Conservation (phyloP, 2,797 vertebrate genomes). For the Acipenser ruthenus region DNA sequence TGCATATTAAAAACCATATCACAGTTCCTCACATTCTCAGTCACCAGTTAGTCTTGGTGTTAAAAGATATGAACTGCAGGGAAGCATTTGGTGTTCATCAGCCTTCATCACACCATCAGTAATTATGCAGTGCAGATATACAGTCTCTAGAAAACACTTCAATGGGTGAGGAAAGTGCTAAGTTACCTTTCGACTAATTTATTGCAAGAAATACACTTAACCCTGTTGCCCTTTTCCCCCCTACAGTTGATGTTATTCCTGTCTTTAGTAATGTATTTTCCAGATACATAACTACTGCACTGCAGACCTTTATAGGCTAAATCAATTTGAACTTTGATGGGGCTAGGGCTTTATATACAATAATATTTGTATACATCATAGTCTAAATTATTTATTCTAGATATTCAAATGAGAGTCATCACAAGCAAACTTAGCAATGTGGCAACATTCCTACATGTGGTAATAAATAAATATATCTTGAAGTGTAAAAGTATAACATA, state of each 20-base stretch:
- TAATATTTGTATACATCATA: too few species aligned
- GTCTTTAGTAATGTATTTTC: too few species aligned
- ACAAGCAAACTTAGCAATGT: background rate
- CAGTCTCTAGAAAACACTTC: background rate
- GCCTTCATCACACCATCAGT: conserved; percentile 5
- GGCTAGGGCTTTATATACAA: too few species aligned
- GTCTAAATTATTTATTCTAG: too few species aligned
- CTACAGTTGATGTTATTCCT: too few species aligned
- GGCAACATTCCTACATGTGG: background rate
- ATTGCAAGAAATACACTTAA: background rate
- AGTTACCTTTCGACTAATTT: background rate
- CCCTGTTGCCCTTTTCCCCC: too few species aligned
- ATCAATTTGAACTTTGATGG: too few species aligned
- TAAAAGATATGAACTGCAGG: background rate
- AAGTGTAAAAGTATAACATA: background rate
- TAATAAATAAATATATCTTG: conserved; percentile 6
- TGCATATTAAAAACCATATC: background rate
- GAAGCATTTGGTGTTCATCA: background rate
- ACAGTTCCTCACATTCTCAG: conserved; percentile 2
- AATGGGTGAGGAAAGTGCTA: background rate
- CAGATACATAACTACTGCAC: too few species aligned
- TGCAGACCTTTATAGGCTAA: too few species aligned
- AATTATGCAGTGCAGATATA: conserved; percentile 1
- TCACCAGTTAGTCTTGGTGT: background rate
- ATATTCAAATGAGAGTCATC: background rate